These are phyloP conservation scores for Hozukius guyotensis DNA, from an alignment of 2,797 vertebrate species.

Conservation along the genomic window DNA sequence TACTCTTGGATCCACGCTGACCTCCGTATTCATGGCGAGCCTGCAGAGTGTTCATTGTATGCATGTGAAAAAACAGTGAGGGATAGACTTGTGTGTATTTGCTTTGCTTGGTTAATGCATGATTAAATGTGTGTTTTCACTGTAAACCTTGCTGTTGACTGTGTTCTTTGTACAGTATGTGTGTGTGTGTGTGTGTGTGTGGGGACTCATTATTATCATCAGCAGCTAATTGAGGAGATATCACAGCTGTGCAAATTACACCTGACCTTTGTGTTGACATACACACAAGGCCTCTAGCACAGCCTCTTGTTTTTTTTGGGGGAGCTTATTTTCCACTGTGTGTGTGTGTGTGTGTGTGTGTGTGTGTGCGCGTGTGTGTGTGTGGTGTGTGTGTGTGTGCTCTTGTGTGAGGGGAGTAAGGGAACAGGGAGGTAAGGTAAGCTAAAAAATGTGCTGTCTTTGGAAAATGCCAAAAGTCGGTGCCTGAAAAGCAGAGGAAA, in stretches of 20 bases:
- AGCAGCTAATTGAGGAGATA: slow-evolving; percentile 45
- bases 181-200: background rate
- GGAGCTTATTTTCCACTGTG: background rate
- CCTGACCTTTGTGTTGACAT: slow-evolving; percentile 52
- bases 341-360: background rate
- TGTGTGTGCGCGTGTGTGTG: background rate
- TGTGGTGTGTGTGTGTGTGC: background rate
- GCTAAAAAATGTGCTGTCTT: slow-evolving; percentile 20
- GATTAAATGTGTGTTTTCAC: background rate
- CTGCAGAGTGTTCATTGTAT: background rate
- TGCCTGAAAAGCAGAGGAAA: background rate
- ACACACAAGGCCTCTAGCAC: background rate
- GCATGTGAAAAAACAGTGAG: background rate
- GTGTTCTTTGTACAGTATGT: background rate
- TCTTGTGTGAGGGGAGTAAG: background rate
- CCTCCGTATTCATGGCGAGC: background rate
- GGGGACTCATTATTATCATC: slow-evolving; percentile 33
- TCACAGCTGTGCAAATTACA: slow-evolving; percentile 65
- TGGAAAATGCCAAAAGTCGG: slow-evolving; percentile 24
- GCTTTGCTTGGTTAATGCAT: background rate
- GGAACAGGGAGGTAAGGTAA: background rate
- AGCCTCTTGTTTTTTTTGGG: background rate
- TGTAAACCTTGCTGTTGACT: background rate
- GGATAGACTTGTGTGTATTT: background rate
- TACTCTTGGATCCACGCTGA: background rate